A percentile compares a stretch with the other conserved stretches of the same genome.
These are phyloP conservation scores for Tineola bisselliella DNA, from an alignment of 2,888 invertebrate species.

Conservation along the genomic window DNA sequence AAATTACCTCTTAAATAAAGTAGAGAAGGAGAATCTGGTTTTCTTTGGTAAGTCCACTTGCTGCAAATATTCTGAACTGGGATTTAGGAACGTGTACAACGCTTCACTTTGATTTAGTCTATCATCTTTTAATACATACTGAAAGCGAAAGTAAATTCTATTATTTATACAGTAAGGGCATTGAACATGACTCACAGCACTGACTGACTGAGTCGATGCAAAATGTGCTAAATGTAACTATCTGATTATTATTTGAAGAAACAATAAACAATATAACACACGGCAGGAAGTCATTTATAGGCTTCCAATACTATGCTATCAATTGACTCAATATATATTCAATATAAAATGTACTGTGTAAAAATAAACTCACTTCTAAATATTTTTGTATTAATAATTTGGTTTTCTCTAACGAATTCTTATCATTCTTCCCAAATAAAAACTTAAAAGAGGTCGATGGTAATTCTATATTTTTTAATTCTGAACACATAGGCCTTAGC, in stretches of 20 bases:
- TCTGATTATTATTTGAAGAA: too few relatives aligned
- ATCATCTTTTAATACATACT: conserved; percentile 90
- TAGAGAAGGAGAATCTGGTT: conserved; percentile 86
- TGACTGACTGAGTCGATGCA: too few relatives aligned
- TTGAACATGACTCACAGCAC: too few relatives aligned
- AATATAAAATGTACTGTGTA: too few relatives aligned
- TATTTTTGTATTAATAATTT: conserved; percentile 86
- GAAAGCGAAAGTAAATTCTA: conserved; percentile 24
- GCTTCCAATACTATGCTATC: too few relatives aligned
- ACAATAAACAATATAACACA: too few relatives aligned
- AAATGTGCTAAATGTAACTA: too few relatives aligned
- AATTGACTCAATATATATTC: too few relatives aligned
- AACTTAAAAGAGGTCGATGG: conserved; percentile 85
- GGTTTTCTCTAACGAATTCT: conserved; percentile 81
- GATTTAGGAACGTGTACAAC: conserved; percentile 90
- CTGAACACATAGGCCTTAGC: conserved; percentile 81
- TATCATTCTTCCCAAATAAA: conserved; percentile 84
- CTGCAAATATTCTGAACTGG: conserved; percentile 89
- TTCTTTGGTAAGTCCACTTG: conserved; percentile 84
- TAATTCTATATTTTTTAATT: conserved; percentile 82
- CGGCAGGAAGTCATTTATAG: too few relatives aligned
- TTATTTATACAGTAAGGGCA: background rate
- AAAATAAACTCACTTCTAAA: conserved; percentile 74
- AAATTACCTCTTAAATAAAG: conserved; percentile 81
- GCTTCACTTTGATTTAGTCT: conserved; percentile 88